A percentile compares a stretch with the other conserved stretches of the same genome.
These are phyloP conservation scores for Himalopsyche tibetana DNA, from an alignment of 2,888 invertebrate species.

Conservation along the genomic window DNA sequence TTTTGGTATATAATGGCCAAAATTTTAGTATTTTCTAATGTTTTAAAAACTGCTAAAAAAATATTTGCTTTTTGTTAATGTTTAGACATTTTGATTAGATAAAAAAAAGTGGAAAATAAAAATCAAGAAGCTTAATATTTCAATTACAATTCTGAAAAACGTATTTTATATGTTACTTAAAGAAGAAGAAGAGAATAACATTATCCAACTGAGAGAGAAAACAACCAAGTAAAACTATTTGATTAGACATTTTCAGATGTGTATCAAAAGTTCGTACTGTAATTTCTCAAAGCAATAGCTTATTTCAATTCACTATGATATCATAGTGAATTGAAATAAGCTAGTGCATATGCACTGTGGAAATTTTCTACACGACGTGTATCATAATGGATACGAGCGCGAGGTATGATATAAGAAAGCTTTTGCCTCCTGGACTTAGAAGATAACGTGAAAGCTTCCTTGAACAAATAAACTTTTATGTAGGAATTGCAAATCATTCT, in stretches of 20 bases:
- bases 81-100: too few species aligned
- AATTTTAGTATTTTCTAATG: too few species aligned
- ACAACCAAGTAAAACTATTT: background rate
- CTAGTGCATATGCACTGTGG: background rate
- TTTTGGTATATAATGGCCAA: too few species aligned
- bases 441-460: constrained; percentile 46
- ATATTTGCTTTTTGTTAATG: too few species aligned
- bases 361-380: constrained; percentile 25
- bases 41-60: too few species aligned
- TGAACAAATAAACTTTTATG: constrained; percentile 57
- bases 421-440: constrained; percentile 44
- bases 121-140: too few species aligned
- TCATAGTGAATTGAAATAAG: too few species aligned
- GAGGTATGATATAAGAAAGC: constrained; percentile 27
- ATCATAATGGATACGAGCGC: constrained; percentile 12
- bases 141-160: too few species aligned
- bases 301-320: background rate
- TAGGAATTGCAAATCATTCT: constrained; percentile 50
- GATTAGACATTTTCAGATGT: background rate
- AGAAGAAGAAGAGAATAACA: too few species aligned
- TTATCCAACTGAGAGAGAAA: background rate
- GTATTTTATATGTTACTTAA: too few species aligned
- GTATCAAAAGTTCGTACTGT: constrained; percentile 33
- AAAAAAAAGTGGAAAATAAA: too few species aligned
- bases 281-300: constrained; percentile 32